A percentile compares a stretch with the other conserved stretches of the same genome.
These are phyloP conservation scores for Diploscapter pachys DNA, from an alignment of 1,140 invertebrate genomes.

Conservation along the genomic window DNA sequence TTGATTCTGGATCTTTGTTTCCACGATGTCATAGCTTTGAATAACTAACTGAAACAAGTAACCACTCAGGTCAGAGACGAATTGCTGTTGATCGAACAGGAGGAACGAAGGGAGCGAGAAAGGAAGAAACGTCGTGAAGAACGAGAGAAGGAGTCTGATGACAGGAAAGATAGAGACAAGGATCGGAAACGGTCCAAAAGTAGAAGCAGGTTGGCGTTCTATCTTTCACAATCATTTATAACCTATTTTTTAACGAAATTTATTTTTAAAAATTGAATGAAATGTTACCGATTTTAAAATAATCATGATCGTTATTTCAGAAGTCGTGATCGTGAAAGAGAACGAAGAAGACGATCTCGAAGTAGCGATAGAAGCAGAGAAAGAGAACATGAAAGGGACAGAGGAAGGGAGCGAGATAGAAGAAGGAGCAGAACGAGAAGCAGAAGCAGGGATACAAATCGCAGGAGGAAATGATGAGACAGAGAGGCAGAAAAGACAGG, in stretches of 20 bases:
- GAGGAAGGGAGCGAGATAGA: neutral
- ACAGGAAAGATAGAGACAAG: neutral
- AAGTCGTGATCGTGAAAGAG: no score
- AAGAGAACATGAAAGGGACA: neutral
- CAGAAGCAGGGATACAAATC: neutral
- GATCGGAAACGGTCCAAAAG: no score
- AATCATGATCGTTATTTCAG: no score
- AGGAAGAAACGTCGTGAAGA: neutral
- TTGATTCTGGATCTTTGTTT: no score
- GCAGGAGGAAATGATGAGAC: neutral
- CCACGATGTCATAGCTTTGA: no score
- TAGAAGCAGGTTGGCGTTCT: no score
- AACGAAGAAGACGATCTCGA: neutral
- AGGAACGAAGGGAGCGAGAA: conserved; percentile 18
- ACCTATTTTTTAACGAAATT: no score
- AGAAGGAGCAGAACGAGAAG: neutral
- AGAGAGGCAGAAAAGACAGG: neutral
- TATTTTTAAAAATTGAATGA: no score
- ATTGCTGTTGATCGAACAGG: conserved; percentile 14
- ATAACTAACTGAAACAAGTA: no score
- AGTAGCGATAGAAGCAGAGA: neutral
- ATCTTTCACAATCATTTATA: no score
- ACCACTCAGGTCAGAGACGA: conserved; percentile 19
- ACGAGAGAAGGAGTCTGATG: neutral
- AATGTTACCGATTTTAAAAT: no score